Base-by-base conservation (phyloP, 2,797 vertebrate genomes). In the Hippocampus kuda region DNA sequence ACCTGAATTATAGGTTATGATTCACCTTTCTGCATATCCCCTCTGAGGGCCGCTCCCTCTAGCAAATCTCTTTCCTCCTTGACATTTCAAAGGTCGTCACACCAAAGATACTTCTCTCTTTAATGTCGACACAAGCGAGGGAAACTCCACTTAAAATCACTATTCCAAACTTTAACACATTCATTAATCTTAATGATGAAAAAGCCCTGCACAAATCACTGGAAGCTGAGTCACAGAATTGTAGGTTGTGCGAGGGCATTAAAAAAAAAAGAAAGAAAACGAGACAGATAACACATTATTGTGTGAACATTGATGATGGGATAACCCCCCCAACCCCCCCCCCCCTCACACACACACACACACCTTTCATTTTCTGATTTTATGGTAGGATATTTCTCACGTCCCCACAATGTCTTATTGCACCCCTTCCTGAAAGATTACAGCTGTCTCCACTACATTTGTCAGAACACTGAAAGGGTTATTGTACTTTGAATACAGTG, bases 101-200 rank as follows among this genome's bases (percentile, higher is more conserved):
- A 24, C 57, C 53, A 70, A 68, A 56, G 16, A 74, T 76, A 30
- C 62, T 70, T 80, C 77, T 79, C 72, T 72, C 67, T 53, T 68
- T 69, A 63, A 75, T 72, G 73, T 63, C 34, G 20, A 44, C 34
- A 22, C 16, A 67, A 57, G 7, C 42, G 54, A 71, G 76, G 84
- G 77, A 79, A 87, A 79, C 24, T 78, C 82, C 77, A 0, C 65
- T 13, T 67, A 57, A 78, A 76, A 72, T 65, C 70, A 67, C 67
- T 48, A 69, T 69, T 83, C 70, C 71, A 70, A 70, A 75, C 78
- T 84, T 60, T 68, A 78, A 83, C 71, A 72, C 71, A 68, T 68
- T 64, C 68, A 81, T 81, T 78, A 80, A 83, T 77, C 72, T 62
- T 80, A 74, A 77, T 83, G 77, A 75, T 74, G 73, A 44, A 66